Conservation (phyloP, 2,888 invertebrate genomes). For the Amblyjoppa proteus region DNA sequence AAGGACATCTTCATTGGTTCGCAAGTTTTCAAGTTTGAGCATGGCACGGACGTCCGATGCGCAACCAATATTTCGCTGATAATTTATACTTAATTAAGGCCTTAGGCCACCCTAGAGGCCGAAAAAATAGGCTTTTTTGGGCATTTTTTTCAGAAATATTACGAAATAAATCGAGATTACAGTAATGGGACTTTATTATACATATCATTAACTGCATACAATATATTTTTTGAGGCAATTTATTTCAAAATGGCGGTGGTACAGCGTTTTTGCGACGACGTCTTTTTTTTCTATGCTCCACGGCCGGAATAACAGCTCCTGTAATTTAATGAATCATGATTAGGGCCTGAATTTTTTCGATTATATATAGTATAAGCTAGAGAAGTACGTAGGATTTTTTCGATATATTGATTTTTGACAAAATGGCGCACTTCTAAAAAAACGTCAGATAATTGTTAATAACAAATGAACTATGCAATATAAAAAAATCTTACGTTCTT, state of each 20-base stretch:
- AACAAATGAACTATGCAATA: constrained; percentile 46
- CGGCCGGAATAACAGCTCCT: constrained; percentile 43
- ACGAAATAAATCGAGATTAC: too few relatives aligned
- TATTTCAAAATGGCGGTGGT: constrained; percentile 43
- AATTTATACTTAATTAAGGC: too few relatives aligned
- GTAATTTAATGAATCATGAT: constrained; percentile 32
- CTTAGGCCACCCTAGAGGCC: too few relatives aligned
- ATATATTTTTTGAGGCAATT: constrained; percentile 42
- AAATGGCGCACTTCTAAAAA: constrained; percentile 52
- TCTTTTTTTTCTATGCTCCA: constrained; percentile 30
- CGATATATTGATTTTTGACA: constrained; percentile 37
- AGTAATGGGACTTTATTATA: too few relatives aligned
- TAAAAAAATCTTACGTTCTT: constrained; percentile 47
- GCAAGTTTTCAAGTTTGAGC: too few relatives aligned
- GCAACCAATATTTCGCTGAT: too few relatives aligned
- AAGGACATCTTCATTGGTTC: too few relatives aligned
- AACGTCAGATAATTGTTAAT: constrained; percentile 56
- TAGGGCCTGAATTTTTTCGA: constrained; percentile 25
- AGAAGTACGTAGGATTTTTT: constrained; percentile 54
- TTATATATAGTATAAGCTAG: constrained; percentile 41
- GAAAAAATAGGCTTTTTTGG: too few relatives aligned
- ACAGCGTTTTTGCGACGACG: constrained; percentile 46
- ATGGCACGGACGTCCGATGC: too few relatives aligned
- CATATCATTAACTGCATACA: not conserved
- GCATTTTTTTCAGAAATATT: too few relatives aligned